A percentile compares a stretch with the other conserved stretches of the same genome.
These are phyloP conservation scores for Leptinotarsa peninsularis DNA, from an alignment of 2,888 invertebrate genomes.

Conservation along the genomic window DNA sequence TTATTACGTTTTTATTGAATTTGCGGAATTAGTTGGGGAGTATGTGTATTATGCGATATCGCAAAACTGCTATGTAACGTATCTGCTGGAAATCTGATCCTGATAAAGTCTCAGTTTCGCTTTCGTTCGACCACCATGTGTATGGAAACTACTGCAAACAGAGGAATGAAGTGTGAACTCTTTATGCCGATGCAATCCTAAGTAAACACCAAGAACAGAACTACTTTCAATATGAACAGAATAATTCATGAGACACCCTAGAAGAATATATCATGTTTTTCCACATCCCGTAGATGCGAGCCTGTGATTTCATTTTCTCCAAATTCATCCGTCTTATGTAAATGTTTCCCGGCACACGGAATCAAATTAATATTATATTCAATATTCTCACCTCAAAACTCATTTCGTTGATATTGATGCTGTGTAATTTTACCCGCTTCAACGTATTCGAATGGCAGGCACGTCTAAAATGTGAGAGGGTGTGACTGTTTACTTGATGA, in stretches of 20 bases:
- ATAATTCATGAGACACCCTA: background rate
- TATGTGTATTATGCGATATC: too few relatives aligned
- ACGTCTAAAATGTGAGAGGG: constrained; percentile 33
- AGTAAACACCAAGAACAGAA: too few relatives aligned
- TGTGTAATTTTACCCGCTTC: constrained; percentile 24
- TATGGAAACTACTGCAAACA: too few relatives aligned
- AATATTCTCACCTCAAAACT: constrained; percentile 37
- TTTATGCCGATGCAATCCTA: too few relatives aligned
- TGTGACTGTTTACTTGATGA: constrained; percentile 33
- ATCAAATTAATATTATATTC: constrained; percentile 28
- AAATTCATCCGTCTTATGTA: background rate
- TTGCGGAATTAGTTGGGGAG: too few relatives aligned
- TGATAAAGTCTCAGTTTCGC: too few relatives aligned
- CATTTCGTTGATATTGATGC: constrained; percentile 21
- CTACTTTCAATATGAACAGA: too few relatives aligned
- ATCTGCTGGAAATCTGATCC: too few relatives aligned
- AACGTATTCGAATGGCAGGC: constrained; percentile 30
- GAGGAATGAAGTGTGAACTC: too few relatives aligned
- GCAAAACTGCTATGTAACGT: too few relatives aligned
- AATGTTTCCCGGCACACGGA: background rate
- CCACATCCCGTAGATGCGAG: background rate
- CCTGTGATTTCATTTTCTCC: background rate
- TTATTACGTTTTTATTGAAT: too few relatives aligned
- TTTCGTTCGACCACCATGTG: too few relatives aligned
- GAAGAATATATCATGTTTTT: background rate